Base-by-base conservation (phyloP, 2,797 vertebrate species). In the Sebastes taczanowskii region DNA sequence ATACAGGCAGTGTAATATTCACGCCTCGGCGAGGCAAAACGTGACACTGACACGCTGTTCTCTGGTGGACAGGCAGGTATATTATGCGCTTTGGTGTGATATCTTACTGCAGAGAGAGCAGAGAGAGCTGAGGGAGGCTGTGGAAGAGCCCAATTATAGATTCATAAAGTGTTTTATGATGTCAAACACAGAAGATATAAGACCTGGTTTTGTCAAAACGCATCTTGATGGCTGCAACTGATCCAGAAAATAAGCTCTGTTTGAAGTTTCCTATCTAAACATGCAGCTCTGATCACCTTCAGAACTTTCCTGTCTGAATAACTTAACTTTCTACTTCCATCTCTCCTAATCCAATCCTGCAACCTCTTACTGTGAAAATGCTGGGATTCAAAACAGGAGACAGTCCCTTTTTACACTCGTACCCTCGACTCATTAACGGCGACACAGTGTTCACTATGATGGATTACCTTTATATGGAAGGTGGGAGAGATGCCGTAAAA, bases 241-340 rank as follows among this genome's bases (percentile, higher is more conserved):
- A 77, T 72, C 35, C 35, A 59, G 11, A 72, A 65, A 63, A 75
- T 55, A 4, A 42, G 35, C 9, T 79, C 27, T 4, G 67, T 76
- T 77, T 82, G 71, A 78, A 58, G 72, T 70, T 35, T 34, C 14
- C 63, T 74, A 18, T 58, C 75, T 29, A 76, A 74, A 55, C 11
- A 68, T 52, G 32, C 11, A 59, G 16, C 69, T 74, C 14, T 81
- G 65, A 80, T 78, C 70, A 46, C 6, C 11, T 38, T 35, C 0
- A 18, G 13, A 2, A 16, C 10, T 34, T 56, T 59, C 34, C 4
- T n/a, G 49, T 16, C 58, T 78, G 7, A 64, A 30, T 20, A 25
- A 53, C 49, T 30, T 22, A 18, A n/a, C 56, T 64, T 67, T 70
- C 29, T 29, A 4, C 13, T 69, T 52, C 18, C 13, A 20, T 66